These are phyloP conservation scores for Ctenochaetus hawaiiensis DNA, from an alignment of 2,797 vertebrate species.

Conservation along the genomic window DNA sequence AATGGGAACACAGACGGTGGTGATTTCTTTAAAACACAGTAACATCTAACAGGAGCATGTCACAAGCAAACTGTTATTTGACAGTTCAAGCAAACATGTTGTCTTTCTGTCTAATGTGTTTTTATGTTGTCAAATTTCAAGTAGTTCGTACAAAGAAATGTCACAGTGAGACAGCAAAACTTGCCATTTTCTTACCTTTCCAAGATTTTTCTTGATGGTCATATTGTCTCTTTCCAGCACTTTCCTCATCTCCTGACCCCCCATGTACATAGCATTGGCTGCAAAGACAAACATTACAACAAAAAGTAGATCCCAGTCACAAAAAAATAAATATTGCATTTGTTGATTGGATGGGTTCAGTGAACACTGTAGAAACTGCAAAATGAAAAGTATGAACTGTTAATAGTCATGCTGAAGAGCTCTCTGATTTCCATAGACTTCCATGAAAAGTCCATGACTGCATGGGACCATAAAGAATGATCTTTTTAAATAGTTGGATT, in stretches of 20 bases:
- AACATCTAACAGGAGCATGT: background rate
- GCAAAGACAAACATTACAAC: slow-evolving; percentile 59
- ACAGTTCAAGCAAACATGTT: background rate
- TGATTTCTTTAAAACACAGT: background rate
- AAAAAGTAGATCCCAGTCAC: background rate
- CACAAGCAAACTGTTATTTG: background rate
- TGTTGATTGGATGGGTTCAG: background rate
- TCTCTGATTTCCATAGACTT: no score
- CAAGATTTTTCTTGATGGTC: slow-evolving; percentile 88
- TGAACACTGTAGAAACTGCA: background rate
- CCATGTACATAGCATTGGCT: slow-evolving; percentile 95
- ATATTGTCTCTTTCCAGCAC: slow-evolving; percentile 89
- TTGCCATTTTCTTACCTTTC: slow-evolving; percentile 87
- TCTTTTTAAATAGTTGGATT: background rate
- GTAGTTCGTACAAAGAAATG: background rate
- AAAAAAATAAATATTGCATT: background rate
- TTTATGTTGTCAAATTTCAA: background rate
- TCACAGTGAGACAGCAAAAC: background rate
- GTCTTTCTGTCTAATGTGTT: background rate
- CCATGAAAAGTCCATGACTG: no score
- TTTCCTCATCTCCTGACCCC: slow-evolving; percentile 92
- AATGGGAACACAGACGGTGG: slow-evolving; percentile 47
- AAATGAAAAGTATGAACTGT: no score
- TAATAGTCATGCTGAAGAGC: no score
- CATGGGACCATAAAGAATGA: no score